Evolutionary conservation across 2,113 vertebrate species (phyloP).

Genomic region (Ictalurus furcatus): DNA sequence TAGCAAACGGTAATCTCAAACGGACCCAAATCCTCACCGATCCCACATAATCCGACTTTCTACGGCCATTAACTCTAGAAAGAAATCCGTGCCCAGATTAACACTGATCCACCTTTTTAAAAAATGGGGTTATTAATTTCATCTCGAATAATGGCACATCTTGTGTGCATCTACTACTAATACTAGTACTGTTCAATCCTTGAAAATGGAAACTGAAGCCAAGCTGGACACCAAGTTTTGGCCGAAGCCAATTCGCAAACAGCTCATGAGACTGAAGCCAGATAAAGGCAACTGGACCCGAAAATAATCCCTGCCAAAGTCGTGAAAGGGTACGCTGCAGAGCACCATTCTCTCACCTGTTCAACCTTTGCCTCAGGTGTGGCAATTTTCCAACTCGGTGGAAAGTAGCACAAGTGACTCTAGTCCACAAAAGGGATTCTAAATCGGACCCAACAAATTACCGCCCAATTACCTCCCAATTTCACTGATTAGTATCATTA

Average conservation of each 20-base stretch:
- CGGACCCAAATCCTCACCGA: constrained; percentile 54
- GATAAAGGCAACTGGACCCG: no score
- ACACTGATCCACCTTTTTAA: background rate
- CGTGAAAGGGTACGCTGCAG: background rate
- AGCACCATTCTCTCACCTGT: background rate
- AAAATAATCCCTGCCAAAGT: background rate
- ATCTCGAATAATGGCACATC: background rate
- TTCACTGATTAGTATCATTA: background rate
- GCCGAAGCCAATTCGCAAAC: background rate
- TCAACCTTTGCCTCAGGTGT: background rate
- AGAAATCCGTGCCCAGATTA: constrained; percentile 21
- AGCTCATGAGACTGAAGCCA: background rate
- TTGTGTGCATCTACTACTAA: background rate
- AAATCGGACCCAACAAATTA: background rate
- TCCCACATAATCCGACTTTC: constrained; percentile 48
- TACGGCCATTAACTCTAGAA: constrained; percentile 34
- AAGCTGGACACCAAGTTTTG: background rate
- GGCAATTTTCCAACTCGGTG: background rate
- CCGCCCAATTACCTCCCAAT: background rate
- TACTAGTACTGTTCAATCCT: background rate
- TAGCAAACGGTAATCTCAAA: constrained; percentile 51
- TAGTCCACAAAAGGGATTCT: background rate
- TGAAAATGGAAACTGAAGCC: background rate
- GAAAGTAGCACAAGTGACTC: background rate
- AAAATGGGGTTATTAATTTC: background rate